Base-by-base conservation (phyloP, 2,888 invertebrate genomes). In the Stegophylla sp. region DNA sequence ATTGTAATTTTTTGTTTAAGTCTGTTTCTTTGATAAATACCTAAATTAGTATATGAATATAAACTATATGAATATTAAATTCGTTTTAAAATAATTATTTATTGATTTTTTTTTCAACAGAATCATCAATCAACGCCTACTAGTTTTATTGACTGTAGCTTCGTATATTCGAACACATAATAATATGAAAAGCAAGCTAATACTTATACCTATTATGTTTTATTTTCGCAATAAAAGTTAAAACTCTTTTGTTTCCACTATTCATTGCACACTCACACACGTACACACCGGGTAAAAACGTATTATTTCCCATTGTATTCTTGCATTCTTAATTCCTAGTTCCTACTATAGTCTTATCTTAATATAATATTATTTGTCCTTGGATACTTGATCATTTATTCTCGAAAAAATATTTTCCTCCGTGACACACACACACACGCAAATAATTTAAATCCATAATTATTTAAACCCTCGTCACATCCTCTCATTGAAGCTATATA, bases 41-140 rank as follows among this genome's bases (percentile, higher is more conserved):
- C 3, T 34, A 34, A 34, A 34, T 34, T 3, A 5, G 7, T 34
- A 5, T 5, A 56, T 23, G 20, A 9, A 20, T 12, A 20, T 51
- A 51, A 51, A 51, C n/a, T n/a, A 51, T 51, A 51, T 56, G 20
- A 56, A 56, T 23, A 20, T 23, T 56, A 12, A 17, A 7, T 28
- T 17, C 17, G 43, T 72, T 26, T 3, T 67, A 41, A 41, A 43
- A 43, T 72, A 43, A 59, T 43, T 41, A 26, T 51, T 74, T 74
- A 28, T 74, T 48, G 48, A 61, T 67, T 67, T n/a, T 69, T 67
- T 69, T 28, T n/a, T 69, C 28, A 45, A 48, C 7, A 74, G 0
- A 28, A 63, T 51, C 34, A 74, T 74, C 48, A 23, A 74, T 74
- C 74, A 74, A 74, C 34, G 28, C 63, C 63, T 28, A 74, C 72